Evolutionary conservation across 92 coral and sea anemone species (phyloP).

Genomic region (Pocillopora grandis): DNA sequence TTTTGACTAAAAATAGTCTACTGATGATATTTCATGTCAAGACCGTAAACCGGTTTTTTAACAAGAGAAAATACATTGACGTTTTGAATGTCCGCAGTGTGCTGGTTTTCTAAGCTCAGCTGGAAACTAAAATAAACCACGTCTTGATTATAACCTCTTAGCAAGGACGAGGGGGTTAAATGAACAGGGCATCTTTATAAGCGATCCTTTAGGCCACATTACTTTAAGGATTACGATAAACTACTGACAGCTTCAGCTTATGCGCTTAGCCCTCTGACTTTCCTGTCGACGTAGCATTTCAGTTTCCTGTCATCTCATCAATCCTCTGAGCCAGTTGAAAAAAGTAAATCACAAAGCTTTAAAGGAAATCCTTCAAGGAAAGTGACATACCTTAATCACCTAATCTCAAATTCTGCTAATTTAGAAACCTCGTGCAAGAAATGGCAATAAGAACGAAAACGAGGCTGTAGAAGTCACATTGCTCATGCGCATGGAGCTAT

Average conservation of each 20-base stretch:
- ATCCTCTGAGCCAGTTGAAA: not conserved
- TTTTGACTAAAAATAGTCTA: too few species aligned
- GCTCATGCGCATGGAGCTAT: constrained; percentile 1
- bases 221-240: not conserved
- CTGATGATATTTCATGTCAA: too few species aligned
- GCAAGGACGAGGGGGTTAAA: too few species aligned
- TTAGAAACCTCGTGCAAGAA: not conserved
- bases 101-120: too few species aligned
- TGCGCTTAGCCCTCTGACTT: not conserved
- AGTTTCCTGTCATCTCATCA: not conserved
- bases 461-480: not conserved
- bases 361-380: not conserved
- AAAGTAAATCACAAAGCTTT: not conserved
- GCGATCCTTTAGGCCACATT: not conserved
- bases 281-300: not conserved
- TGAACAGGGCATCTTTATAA: too few species aligned
- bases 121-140: too few species aligned
- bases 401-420: not conserved
- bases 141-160: too few species aligned
- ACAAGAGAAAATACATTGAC: too few species aligned
- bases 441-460: not conserved
- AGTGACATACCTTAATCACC: not conserved
- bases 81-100: too few species aligned
- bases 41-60: too few species aligned
- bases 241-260: too few species aligned